Evolutionary conservation across 1,140 invertebrate genomes (phyloP), one percentile per base, ranked within the genome.

Genomic region (Aphaenogaster rudis): DNA sequence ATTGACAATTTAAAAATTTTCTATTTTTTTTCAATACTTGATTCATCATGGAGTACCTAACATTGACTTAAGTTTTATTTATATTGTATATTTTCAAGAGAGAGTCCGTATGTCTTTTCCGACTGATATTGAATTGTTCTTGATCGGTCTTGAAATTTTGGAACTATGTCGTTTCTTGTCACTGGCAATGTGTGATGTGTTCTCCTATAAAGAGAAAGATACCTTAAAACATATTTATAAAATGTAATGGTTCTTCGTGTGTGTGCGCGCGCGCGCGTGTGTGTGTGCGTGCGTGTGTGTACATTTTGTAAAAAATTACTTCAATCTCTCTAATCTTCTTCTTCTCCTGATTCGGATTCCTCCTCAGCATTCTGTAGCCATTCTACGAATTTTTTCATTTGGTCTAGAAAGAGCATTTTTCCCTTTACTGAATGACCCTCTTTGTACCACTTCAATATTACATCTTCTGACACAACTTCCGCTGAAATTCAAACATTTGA

Each of bases 291-390:
- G 21, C 21, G 21, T 21, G 21, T 21, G 21, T 21, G 21, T 42
- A 42, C n/a, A 80, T 42, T 45, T 81, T 50, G 39, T 82, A n/a
- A 45, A 82, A 61, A 63, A n/a, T 78, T 89, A 90, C 88, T 82
- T 72, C 66, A 74, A 54, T 87, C n/a, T 63, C 71, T 86, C 94
- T 94, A 95, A 92, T 95, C 94, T 42, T 95, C 95, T 15, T 95
- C 95, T 88, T 95, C 95, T 80, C 94, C 96, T 72, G 96, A 96
- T 94, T 96, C 96, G 86, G 95, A 96, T 93, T 96, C 99, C 96
- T 99, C 98, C 96, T 99, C 99, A 87, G 99, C 99, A 96, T 97
- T 99, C 95, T 99, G 98, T 50, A 99, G 96, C 99, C 99, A 99
- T 95, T 99, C 98, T 64, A 99, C 97, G 95, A 99, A 99, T 96